phyloP scores from a whole-genome alignment of 2,888 invertebrate genomes.

The Macropis europaea region DNA sequence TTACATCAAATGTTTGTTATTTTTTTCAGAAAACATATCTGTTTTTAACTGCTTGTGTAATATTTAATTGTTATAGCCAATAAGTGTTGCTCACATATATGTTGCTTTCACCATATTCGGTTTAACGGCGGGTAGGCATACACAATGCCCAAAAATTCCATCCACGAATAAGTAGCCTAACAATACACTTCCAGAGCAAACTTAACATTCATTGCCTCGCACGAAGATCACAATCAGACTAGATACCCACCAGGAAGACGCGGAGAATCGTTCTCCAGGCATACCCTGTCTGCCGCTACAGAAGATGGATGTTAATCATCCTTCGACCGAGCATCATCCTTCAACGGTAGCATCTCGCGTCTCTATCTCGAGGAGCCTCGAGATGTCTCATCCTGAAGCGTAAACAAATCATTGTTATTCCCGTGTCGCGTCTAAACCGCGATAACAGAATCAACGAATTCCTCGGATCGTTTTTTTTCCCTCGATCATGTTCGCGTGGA shows the following conservation, averaged over 20 bases:
- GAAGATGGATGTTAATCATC: background rate
- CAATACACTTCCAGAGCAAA: no score
- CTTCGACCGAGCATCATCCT: background rate
- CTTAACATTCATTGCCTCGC: no score
- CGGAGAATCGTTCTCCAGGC: slow-evolving; percentile 14
- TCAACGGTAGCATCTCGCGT: background rate
- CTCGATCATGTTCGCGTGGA: background rate
- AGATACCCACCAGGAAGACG: slow-evolving; percentile 29
- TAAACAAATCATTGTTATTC: background rate
- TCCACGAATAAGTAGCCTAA: no score
- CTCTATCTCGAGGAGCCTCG: background rate
- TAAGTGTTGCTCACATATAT: no score
- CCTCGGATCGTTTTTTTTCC: background rate
- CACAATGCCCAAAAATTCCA: no score
- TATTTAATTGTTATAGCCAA: no score
- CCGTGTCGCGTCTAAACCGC: background rate
- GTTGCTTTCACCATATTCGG: no score
- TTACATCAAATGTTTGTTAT: no score
- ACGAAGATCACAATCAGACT: background rate
- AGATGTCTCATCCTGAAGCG: slow-evolving; percentile 3
- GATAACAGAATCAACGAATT: background rate
- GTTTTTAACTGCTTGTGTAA: no score
- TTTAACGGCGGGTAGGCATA: no score
- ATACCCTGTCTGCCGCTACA: background rate
- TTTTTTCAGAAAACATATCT: no score